A percentile compares a stretch with the other conserved stretches of the same genome.
These are phyloP conservation scores for Microcebus lehilahytsara DNA, from an alignment of 2,113 vertebrate genomes.

Conservation along the genomic window DNA sequence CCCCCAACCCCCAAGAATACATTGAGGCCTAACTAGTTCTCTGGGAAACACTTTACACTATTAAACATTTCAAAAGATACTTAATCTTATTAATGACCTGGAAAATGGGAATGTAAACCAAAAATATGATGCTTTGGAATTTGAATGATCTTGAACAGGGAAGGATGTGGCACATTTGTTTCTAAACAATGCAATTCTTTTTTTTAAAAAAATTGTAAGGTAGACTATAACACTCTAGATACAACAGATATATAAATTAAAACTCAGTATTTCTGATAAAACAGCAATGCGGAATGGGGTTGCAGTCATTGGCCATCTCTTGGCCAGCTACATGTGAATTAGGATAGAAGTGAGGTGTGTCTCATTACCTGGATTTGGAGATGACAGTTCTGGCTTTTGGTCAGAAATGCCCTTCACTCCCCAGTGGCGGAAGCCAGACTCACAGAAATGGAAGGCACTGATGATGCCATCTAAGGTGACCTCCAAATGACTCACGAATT, in stretches of 20 bases:
- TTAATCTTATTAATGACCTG: not conserved
- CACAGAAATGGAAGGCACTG: not conserved
- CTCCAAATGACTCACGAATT: not conserved
- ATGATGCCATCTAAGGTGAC: not conserved
- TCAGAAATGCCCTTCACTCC: not conserved
- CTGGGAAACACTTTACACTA: not conserved
- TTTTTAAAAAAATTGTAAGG: not conserved
- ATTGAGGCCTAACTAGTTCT: not conserved
- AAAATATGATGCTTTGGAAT: not conserved
- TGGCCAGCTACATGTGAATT: not conserved
- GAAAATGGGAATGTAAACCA: not conserved
- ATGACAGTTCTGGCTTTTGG: not conserved
- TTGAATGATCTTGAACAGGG: not conserved
- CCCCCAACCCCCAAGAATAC: not conserved
- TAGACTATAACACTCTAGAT: not conserved
- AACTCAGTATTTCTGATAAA: not conserved
- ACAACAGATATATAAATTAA: not conserved
- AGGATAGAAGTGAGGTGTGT: accelerated
- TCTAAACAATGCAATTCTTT: not conserved
- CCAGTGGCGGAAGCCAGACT: not conserved
- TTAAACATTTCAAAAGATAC: not conserved
- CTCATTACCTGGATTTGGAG: not conserved
- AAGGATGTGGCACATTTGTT: not conserved
- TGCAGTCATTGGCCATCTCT: not conserved
- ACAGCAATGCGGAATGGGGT: not conserved